Conservation (phyloP, 1,140 invertebrate species). For the Hestina assimilis region DNA sequence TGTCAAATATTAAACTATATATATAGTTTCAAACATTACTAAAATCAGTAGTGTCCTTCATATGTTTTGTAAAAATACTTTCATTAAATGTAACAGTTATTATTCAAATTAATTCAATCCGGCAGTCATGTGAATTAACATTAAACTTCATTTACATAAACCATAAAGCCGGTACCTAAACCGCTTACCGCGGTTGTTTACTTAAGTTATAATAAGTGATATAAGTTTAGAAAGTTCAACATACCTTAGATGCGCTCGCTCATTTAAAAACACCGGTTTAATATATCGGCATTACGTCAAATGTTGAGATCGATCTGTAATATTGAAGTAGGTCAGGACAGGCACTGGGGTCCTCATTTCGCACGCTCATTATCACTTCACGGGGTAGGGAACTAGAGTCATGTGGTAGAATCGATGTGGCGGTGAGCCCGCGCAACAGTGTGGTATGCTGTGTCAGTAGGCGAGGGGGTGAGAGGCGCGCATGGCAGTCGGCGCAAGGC, state of each 20-base stretch:
- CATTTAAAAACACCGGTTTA: constrained; percentile 26
- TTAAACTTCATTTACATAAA: background rate
- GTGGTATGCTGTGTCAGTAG: constrained; percentile 27
- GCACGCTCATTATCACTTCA: constrained; percentile 41
- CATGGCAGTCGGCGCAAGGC: constrained; percentile 10
- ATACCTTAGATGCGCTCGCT: constrained; percentile 34
- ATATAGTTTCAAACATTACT: no score
- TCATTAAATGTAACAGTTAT: no score
- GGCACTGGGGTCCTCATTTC: constrained; percentile 37
- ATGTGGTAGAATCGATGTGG: constrained; percentile 33
- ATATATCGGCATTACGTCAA: constrained; percentile 34
- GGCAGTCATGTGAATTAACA: no score
- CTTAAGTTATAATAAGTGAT: background rate
- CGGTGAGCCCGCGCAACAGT: constrained; percentile 42
- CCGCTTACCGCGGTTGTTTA: constrained; percentile 5
- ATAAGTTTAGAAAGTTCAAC: constrained; percentile 24
- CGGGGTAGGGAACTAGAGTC: constrained; percentile 30
- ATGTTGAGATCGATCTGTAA: constrained; percentile 39
- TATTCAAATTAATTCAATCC: no score
- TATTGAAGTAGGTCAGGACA: constrained; percentile 54
- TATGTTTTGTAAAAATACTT: no score
- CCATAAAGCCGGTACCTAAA: background rate
- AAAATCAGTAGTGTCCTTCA: no score
- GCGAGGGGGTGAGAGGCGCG: constrained; percentile 17
- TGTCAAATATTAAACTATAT: no score